Evolutionary conservation across 2,797 vertebrate species (phyloP).

Genomic region (Tenualosa ilisha): DNA sequence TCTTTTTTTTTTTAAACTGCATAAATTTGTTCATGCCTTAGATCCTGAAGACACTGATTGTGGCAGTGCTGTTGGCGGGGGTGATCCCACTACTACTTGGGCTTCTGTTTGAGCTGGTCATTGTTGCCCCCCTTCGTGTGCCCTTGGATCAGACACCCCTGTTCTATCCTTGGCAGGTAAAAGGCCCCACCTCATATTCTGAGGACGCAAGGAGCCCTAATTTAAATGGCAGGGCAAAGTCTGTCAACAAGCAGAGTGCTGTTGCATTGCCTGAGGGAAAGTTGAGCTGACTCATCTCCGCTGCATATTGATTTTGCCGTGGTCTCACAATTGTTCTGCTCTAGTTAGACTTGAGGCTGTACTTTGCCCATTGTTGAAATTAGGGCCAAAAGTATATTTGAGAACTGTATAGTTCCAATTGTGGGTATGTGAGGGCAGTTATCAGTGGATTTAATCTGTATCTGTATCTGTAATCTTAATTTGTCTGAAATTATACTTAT

Average conservation of each 20-base stretch:
- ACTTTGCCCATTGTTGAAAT: no score
- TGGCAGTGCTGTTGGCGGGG: constrained; percentile 91
- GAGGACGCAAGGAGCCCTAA: neutral
- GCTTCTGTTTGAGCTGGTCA: constrained; percentile 94
- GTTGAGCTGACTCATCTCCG: no score
- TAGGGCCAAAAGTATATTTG: no score
- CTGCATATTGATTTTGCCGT: no score
- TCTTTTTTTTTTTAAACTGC: no score
- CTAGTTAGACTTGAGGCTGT: no score
- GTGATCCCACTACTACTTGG: constrained; percentile 93
- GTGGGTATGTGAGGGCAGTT: neutral
- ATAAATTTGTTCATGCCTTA: constrained; percentile 47
- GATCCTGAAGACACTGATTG: constrained; percentile 96
- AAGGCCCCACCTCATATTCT: constrained; percentile 29
- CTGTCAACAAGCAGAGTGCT: no score
- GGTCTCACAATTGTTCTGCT: no score
- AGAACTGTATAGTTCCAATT: neutral
- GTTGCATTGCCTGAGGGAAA: no score
- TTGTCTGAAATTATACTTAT: no score
- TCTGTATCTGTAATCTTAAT: neutral
- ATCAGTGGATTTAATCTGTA: neutral
- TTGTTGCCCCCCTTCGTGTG: constrained; percentile 94
- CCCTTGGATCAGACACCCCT: constrained; percentile 97
- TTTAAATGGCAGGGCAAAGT: neutral
- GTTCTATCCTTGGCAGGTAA: constrained; percentile 98